phyloP scores from a whole-genome alignment of 2,888 invertebrate species.

The Macrophya alboannulata region DNA sequence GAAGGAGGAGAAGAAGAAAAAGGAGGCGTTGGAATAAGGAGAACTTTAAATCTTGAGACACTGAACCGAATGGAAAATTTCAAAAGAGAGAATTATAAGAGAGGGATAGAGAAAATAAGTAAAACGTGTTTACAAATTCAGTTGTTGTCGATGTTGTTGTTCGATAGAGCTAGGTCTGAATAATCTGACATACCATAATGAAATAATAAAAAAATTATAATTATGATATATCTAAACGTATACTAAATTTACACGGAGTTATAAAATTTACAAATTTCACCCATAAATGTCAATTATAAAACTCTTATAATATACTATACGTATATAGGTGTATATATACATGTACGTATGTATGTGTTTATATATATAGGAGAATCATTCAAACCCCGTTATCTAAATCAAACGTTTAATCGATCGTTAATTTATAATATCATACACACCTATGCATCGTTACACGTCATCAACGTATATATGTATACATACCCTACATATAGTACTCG shows the following conservation, averaged over 20 bases:
- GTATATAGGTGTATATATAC: no score
- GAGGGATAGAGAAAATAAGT: no score
- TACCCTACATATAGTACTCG: neutral
- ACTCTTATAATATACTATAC: neutral
- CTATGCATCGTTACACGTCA: neutral
- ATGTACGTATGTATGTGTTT: neutral
- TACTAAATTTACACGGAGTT: neutral
- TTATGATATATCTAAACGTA: neutral
- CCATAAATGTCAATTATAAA: neutral
- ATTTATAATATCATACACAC: constrained; percentile 18
- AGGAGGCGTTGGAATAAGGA: no score
- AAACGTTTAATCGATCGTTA: constrained; percentile 39
- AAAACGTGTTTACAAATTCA: no score
- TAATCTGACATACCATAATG: no score
- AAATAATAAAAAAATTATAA: neutral
- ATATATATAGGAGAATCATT: neutral
- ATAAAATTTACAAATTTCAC: neutral
- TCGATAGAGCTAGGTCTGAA: no score
- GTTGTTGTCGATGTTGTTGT: no score
- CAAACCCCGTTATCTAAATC: constrained; percentile 30
- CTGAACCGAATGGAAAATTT: no score
- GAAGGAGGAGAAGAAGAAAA: no score
- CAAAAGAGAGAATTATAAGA: no score
- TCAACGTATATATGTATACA: no score
- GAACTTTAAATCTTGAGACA: no score